These are phyloP conservation scores for Drosophila oshimai DNA, from an alignment of 1,140 invertebrate species.

Conservation along the genomic window DNA sequence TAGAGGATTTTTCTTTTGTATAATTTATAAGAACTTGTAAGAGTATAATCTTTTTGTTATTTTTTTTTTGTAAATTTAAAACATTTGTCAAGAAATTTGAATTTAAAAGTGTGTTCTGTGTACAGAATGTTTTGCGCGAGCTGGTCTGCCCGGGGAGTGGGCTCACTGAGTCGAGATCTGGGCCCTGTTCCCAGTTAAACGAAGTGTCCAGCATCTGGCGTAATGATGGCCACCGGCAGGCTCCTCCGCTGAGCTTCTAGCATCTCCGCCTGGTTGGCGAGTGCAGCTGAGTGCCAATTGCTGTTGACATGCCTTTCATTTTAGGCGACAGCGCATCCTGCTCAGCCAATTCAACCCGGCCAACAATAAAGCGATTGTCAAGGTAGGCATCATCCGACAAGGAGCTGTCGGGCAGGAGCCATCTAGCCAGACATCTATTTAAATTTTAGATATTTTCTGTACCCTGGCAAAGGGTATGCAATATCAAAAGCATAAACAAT, in stretches of 20 bases:
- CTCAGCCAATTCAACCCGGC: slow-evolving; percentile 85
- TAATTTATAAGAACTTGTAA: too few relatives aligned
- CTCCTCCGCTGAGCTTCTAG: not conserved
- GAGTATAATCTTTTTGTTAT: too few relatives aligned
- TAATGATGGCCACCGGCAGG: slow-evolving; percentile 82
- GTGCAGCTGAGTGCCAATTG: slow-evolving; percentile 32
- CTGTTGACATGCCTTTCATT: slow-evolving; percentile 44
- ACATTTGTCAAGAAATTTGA: not conserved
- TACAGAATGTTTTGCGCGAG: not conserved
- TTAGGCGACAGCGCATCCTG: slow-evolving; percentile 74
- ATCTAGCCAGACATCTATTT: not conserved
- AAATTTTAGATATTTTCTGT: not conserved
- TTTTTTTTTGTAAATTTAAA: too few relatives aligned
- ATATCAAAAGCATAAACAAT: not conserved
- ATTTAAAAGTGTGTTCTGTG: not conserved
- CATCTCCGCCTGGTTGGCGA: not conserved
- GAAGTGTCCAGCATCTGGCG: slow-evolving; percentile 66
- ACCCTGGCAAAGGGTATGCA: not conserved
- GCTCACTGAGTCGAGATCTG: not conserved
- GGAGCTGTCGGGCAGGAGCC: slow-evolving; percentile 84
- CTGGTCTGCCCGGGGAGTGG: not conserved
- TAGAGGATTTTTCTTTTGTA: too few relatives aligned
- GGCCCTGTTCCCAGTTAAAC: slow-evolving; percentile 2
- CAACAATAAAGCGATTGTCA: slow-evolving; percentile 86
- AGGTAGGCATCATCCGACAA: slow-evolving; percentile 85